These are phyloP conservation scores for Halocynthia aurantium DNA, from an alignment of 23 tunicate species.

Conservation along the genomic window DNA sequence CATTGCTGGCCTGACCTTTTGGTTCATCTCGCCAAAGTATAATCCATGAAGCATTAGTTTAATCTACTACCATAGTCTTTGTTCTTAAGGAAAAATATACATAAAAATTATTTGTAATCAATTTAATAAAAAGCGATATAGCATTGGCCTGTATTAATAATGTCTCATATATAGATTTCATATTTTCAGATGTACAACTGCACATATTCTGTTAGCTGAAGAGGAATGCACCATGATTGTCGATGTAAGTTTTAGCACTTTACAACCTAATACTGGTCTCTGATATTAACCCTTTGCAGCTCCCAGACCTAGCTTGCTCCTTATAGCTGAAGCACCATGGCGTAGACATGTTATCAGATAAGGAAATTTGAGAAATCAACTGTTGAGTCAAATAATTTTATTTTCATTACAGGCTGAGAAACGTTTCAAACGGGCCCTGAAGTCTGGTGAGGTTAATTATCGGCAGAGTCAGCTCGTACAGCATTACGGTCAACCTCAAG, in stretches of 20 bases:
- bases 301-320: neutral
- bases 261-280: neutral
- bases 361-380: neutral
- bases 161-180: no score
- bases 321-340: no score
- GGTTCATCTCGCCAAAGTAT: no score
- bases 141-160: no score
- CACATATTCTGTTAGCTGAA: constrained; percentile 65
- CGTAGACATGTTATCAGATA: neutral
- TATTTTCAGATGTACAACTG: constrained; percentile 55
- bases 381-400: neutral
- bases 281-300: neutral
- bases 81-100: no score
- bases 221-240: constrained; percentile 73
- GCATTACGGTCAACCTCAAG: constrained; percentile 46
- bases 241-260: constrained; percentile 26
- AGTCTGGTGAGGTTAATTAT: constrained; percentile 58
- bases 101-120: no score
- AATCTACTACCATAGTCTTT: no score
- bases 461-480: constrained; percentile 48
- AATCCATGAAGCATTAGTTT: no score
- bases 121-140: no score
- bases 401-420: constrained; percentile 53
- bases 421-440: constrained; percentile 57
- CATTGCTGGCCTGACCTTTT: neutral